Percentiles rank a stretch among this genome's conserved stretches.
phyloP scores from a whole-genome alignment of 2,113 vertebrate genomes.

The Nipponia nippon region DNA sequence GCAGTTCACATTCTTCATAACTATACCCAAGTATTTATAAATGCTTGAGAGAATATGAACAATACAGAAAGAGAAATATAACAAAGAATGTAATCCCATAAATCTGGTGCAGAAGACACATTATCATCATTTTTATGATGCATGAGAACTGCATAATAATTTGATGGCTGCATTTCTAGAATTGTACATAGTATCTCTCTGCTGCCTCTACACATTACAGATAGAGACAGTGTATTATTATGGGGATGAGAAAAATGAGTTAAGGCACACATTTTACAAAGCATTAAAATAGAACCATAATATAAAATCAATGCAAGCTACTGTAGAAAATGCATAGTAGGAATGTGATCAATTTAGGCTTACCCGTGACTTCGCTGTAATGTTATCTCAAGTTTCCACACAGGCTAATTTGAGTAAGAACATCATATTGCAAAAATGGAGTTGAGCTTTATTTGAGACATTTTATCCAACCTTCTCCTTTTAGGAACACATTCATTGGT shows the following conservation, averaged over 20 bases:
- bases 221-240: background rate
- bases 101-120: background rate
- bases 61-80: background rate
- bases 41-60: background rate
- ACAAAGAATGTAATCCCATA: background rate
- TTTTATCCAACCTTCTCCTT: background rate
- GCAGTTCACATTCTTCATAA: background rate
- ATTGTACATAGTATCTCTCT: background rate
- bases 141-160: background rate
- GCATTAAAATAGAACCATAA: background rate
- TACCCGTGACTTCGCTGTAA: background rate
- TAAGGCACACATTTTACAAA: background rate
- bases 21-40: background rate
- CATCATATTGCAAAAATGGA: background rate
- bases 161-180: background rate
- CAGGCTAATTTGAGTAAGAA: background rate
- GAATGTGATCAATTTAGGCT: background rate
- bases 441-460: background rate
- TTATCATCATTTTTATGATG: background rate
- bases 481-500: background rate
- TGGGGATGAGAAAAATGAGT: background rate
- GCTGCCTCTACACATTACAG: background rate
- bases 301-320: background rate
- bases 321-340: background rate
- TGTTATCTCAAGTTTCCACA: background rate